Conservation (phyloP, 2,113 vertebrate genomes). For the Hydropotes inermis region DNA sequence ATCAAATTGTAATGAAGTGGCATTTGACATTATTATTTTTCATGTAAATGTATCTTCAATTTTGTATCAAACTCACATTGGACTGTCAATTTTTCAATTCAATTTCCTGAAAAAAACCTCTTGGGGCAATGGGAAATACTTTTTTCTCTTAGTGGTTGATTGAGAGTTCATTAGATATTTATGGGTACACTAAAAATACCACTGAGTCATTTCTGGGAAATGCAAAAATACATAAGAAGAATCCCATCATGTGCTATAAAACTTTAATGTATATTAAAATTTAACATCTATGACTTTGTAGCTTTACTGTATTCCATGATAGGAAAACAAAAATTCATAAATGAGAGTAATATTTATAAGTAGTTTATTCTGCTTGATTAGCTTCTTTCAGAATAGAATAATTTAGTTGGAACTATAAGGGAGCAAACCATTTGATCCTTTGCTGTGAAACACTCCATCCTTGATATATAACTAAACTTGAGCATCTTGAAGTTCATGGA, state of each 20-base stretch:
- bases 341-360: not conserved
- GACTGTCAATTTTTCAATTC: slow-evolving; percentile 27
- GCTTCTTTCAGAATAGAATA: not conserved
- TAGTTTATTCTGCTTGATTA: not conserved
- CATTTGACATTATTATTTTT: not conserved
- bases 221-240: slow-evolving; percentile 44
- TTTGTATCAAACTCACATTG: slow-evolving; percentile 19
- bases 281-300: not conserved
- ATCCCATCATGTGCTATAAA: slow-evolving; percentile 9
- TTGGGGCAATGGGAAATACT: slow-evolving; percentile 30
- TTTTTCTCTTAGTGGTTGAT: slow-evolving; percentile 29
- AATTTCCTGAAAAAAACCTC: slow-evolving; percentile 40
- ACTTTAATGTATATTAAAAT: slow-evolving; percentile 27
- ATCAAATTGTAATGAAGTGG: not conserved
- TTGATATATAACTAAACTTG: not conserved
- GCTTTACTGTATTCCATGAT: not conserved
- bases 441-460: not conserved
- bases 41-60: not conserved
- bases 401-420: not conserved
- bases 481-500: not conserved
- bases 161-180: slow-evolving; percentile 50
- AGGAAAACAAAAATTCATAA: not conserved
- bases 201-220: slow-evolving; percentile 69
- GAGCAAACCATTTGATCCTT: not conserved
- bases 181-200: not conserved